Percentiles rank a stretch among this genome's conserved stretches.
phyloP scores from a whole-genome alignment of 2,113 vertebrate species.

The Syngnathus scovelli region DNA sequence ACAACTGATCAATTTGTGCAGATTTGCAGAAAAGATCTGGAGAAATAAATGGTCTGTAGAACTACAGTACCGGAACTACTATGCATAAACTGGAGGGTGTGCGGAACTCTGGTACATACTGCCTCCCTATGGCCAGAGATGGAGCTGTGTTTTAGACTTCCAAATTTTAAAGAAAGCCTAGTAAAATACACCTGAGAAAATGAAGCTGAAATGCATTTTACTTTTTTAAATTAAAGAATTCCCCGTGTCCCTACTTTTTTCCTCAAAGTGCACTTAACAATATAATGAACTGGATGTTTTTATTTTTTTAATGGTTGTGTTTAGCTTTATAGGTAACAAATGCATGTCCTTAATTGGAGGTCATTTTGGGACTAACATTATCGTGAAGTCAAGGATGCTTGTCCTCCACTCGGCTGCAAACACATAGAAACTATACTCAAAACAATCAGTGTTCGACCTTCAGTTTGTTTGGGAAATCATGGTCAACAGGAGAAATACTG shows the following conservation, averaged over 20 bases:
- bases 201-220: background rate
- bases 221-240: background rate
- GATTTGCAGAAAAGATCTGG: slow-evolving; percentile 9
- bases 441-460: background rate
- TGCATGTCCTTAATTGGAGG: background rate
- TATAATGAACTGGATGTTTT: background rate
- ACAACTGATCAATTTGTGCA: slow-evolving; percentile 14
- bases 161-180: background rate
- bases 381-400: background rate
- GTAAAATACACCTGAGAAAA: background rate
- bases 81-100: background rate
- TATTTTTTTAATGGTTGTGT: background rate
- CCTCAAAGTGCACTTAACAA: too few relatives aligned
- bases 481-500: background rate
- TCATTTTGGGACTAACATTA: background rate
- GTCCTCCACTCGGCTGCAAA: background rate
- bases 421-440: background rate
- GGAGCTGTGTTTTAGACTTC: background rate
- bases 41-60: slow-evolving; percentile 7
- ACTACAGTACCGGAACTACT: background rate
- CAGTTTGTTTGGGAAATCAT: background rate
- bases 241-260: background rate
- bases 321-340: background rate
- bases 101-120: slow-evolving; percentile 7
- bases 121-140: slow-evolving; percentile 41